These are phyloP conservation scores for Hystrix brachyura DNA, from an alignment of 2,113 vertebrate species.

Conservation along the genomic window DNA sequence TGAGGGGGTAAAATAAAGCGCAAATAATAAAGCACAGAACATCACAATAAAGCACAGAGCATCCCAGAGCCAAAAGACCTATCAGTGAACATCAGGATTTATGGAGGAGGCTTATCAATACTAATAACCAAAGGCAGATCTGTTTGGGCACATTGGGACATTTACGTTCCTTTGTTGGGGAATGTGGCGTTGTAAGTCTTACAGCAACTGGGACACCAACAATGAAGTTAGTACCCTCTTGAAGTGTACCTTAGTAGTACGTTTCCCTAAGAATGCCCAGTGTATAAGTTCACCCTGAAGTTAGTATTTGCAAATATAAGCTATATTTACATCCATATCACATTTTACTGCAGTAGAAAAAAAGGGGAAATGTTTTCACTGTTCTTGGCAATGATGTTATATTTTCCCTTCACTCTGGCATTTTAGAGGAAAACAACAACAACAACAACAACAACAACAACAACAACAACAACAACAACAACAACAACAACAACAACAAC, in stretches of 20 bases:
- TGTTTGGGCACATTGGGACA: not conserved
- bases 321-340: slow-evolving; percentile 52
- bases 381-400: slow-evolving; percentile 3
- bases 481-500: not conserved
- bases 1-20: not conserved
- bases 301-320: slow-evolving; percentile 33
- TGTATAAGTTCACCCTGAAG: not conserved
- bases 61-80: not conserved
- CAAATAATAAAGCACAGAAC: not conserved
- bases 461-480: no score
- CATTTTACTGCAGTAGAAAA: slow-evolving; percentile 43
- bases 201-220: not conserved
- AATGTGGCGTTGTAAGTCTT: not conserved
- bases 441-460: no score
- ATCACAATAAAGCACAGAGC: not conserved
- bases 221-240: not conserved
- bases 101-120: not conserved
- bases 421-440: slow-evolving; percentile 32
- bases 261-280: not conserved
- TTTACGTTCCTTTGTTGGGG: not conserved
- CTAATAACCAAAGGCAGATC: not conserved
- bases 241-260: not conserved
- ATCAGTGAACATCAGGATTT: not conserved
- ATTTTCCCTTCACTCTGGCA: slow-evolving; percentile 57
- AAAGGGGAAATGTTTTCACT: not conserved